Evolutionary conservation across 64 coral and sea anemone genomes (phyloP).

Genomic region (Pocillopora verrucosa): DNA sequence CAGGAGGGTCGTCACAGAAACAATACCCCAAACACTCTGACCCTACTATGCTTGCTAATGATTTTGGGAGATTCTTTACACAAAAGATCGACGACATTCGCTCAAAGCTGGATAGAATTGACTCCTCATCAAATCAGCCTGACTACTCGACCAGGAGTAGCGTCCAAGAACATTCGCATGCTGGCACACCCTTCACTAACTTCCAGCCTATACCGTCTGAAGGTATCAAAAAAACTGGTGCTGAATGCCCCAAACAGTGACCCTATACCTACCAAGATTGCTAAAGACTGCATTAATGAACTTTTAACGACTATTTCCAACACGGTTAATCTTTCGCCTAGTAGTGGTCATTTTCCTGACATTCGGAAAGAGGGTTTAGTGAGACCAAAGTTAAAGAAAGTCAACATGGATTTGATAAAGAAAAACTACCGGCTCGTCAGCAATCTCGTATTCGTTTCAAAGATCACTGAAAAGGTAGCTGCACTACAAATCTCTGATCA

Average conservation of each 20-base stretch:
- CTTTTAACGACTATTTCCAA: slow-evolving; percentile 19
- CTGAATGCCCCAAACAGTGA: slow-evolving; percentile 21
- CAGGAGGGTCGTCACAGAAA: neutral
- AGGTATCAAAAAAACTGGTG: slow-evolving; percentile 1
- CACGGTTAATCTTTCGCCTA: neutral
- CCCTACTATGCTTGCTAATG: slow-evolving; percentile 12
- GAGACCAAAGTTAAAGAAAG: slow-evolving; percentile 17
- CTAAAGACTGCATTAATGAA: slow-evolving; percentile 1
- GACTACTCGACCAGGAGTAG: too few species aligned
- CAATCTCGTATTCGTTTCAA: too few species aligned
- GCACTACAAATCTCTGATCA: too few species aligned
- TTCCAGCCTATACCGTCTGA: neutral
- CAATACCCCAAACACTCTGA: neutral
- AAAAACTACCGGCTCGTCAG: too few species aligned
- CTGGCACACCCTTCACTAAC: neutral
- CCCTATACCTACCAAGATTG: neutral
- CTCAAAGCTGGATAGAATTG: slow-evolving; percentile 20
- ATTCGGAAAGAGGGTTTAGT: slow-evolving; percentile 29
- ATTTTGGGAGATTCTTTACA: slow-evolving; percentile 5
- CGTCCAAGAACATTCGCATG: neutral
- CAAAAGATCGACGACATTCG: slow-evolving; percentile 11
- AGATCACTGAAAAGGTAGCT: too few species aligned
- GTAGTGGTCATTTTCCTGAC: slow-evolving; percentile 20
- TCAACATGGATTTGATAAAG: slow-evolving; percentile 14
- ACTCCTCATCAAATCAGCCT: neutral